Evolutionary conservation across 2,113 vertebrate genomes (phyloP).

Genomic region (Crotophaga sulcirostris): DNA sequence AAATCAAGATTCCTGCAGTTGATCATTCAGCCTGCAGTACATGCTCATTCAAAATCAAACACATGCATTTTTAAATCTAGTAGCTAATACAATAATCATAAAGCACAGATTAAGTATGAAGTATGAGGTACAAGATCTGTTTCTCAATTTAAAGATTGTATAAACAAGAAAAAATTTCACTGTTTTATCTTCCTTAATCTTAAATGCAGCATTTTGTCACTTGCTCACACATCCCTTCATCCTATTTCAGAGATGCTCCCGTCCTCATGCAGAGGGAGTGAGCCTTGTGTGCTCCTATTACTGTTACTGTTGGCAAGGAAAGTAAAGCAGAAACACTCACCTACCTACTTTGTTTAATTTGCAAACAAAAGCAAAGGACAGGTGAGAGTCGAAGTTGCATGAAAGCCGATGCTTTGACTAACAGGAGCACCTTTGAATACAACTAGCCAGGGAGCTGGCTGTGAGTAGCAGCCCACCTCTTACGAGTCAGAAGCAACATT

Average conservation of each 20-base stretch:
- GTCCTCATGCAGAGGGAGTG: not conserved
- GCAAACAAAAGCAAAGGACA: not conserved
- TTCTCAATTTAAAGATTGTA: not conserved
- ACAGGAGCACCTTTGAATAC: not conserved
- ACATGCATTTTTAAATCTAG: not conserved
- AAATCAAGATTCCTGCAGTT: not conserved
- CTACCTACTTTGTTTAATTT: not conserved
- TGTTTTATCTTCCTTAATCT: not conserved
- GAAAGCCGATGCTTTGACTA: not conserved
- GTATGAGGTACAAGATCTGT: accelerated
- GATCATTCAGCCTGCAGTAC: not conserved
- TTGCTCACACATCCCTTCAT: not conserved
- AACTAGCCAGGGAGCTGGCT: not conserved
- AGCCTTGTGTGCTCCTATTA: accelerated
- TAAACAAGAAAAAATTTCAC: not conserved
- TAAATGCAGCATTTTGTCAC: not conserved
- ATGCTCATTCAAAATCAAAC: not conserved
- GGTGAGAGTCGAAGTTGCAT: not conserved
- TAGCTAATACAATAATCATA: not conserved
- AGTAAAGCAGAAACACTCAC: not conserved
- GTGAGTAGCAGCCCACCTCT: not conserved
- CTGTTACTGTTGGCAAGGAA: not conserved
- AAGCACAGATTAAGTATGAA: not conserved
- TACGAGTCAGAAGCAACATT: slow-evolving; percentile 10
- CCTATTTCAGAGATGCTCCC: not conserved